Evolutionary conservation across 2,888 invertebrate genomes (phyloP).

Genomic region (Dysmachus trigonus): DNA sequence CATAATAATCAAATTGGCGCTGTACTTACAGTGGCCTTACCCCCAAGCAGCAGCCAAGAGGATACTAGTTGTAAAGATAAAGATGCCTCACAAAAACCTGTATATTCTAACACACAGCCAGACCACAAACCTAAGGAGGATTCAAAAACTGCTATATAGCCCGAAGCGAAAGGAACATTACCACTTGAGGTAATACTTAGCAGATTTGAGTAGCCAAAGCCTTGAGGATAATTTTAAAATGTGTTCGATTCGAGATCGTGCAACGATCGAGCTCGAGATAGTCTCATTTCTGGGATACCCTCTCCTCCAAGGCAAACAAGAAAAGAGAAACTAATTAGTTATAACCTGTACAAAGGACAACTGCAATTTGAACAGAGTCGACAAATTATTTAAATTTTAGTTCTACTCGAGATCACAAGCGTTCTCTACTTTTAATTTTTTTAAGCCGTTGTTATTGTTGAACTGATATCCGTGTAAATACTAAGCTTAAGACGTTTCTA

Average conservation of each 20-base stretch:
- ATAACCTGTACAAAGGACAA: conserved; percentile 18
- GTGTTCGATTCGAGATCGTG: not conserved
- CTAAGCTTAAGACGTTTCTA: not conserved
- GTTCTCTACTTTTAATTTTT: not conserved
- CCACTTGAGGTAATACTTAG: not conserved
- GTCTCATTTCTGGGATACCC: not conserved
- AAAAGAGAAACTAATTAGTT: not conserved
- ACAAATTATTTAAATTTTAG: conserved; percentile 5
- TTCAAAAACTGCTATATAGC: conserved; percentile 30
- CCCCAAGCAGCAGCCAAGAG: conserved; percentile 44
- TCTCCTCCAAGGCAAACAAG: not conserved
- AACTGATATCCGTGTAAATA: conserved; percentile 31
- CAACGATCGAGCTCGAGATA: not conserved
- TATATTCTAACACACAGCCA: conserved; percentile 46
- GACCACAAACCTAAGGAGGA: conserved; percentile 9
- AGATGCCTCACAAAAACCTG: conserved; percentile 20
- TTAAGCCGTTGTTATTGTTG: conserved; percentile 19
- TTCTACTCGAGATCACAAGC: not conserved
- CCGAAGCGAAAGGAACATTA: not conserved
- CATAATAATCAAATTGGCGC: conserved; percentile 45
- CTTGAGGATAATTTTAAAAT: not conserved
- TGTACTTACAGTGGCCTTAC: conserved; percentile 44
- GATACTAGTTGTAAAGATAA: conserved; percentile 12
- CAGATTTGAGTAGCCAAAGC: conserved; percentile 3
- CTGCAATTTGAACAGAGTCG: not conserved